Conservation (phyloP, 2,113 vertebrate species). For the Serranochromis macrocephalus region DNA sequence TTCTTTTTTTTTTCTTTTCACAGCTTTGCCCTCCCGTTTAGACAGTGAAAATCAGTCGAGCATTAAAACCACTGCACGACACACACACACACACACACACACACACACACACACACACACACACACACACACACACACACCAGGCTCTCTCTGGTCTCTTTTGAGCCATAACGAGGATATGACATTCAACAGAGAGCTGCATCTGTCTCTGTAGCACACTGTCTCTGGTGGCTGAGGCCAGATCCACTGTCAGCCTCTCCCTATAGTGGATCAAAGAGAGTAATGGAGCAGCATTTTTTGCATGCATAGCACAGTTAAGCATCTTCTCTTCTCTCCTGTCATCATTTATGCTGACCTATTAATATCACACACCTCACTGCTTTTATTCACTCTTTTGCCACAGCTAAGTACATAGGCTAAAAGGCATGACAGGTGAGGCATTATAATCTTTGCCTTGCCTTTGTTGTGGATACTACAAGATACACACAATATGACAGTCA, state of each 20-base stretch:
- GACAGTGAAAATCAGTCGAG: neutral
- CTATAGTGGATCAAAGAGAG: neutral
- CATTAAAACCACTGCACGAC: neutral
- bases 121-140: neutral
- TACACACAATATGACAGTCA: conserved; percentile 8
- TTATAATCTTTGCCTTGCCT: neutral
- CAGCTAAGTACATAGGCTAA: neutral
- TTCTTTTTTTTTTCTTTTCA: neutral
- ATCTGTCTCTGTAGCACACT: conserved; percentile 16
- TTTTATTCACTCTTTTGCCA: neutral
- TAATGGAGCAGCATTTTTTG: neutral
- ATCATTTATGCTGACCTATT: conserved; percentile 9
- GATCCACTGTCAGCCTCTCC: conserved; percentile 24
- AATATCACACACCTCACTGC: neutral
- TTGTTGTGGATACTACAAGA: neutral
- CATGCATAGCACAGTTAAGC: neutral
- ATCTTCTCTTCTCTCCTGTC: neutral
- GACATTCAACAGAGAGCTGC: conserved; percentile 42
- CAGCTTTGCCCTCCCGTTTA: neutral
- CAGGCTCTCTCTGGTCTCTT: conserved; percentile 6
- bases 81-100: neutral
- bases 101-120: neutral
- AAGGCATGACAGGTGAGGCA: neutral
- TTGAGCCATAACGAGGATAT: conserved; percentile 51
- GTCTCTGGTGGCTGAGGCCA: conserved; percentile 9